Percentiles rank a stretch among this genome's conserved stretches.
Evolutionary conservation across 2,113 vertebrate genomes (phyloP).

Genomic region (Casuarius casuarius): DNA sequence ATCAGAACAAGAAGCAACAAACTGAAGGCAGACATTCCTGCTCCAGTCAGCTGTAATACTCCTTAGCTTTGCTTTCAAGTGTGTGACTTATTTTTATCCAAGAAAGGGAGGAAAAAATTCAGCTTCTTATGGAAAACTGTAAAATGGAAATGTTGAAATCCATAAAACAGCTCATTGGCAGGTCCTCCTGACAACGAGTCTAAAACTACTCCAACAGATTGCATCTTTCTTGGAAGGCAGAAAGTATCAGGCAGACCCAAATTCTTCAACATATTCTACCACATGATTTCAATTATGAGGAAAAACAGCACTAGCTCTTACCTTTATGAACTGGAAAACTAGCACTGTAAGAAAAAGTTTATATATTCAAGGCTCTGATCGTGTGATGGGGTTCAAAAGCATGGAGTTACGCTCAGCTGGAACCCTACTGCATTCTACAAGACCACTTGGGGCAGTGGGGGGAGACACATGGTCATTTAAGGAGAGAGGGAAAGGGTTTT

Average conservation of each 20-base stretch:
- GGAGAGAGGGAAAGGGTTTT: rapidly evolving
- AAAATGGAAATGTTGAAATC: conserved; percentile 28
- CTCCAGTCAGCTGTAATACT: not conserved
- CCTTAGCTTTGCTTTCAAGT: conserved; percentile 25
- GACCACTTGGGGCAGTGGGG: too few species aligned
- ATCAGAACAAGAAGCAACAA: conserved; percentile 37
- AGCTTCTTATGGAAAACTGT: not conserved
- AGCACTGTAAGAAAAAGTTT: not conserved
- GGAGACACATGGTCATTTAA: not conserved
- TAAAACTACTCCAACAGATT: not conserved
- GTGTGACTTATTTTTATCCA: conserved; percentile 10
- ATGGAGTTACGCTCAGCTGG: not conserved
- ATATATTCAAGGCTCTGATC: not conserved
- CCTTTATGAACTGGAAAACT: not conserved
- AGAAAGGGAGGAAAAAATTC: not conserved
- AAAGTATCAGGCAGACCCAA: not conserved
- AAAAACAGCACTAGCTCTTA: not conserved
- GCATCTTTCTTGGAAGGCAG: not conserved
- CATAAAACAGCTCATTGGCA: conserved; percentile 18
- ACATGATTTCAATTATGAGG: not conserved
- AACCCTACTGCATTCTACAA: not conserved
- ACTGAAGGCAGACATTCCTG: conserved; percentile 33
- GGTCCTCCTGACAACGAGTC: not conserved
- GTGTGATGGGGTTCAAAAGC: not conserved
- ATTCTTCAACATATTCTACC: not conserved